These are phyloP conservation scores for Leuciscus waleckii DNA, from an alignment of 2,797 vertebrate genomes.

Conservation along the genomic window DNA sequence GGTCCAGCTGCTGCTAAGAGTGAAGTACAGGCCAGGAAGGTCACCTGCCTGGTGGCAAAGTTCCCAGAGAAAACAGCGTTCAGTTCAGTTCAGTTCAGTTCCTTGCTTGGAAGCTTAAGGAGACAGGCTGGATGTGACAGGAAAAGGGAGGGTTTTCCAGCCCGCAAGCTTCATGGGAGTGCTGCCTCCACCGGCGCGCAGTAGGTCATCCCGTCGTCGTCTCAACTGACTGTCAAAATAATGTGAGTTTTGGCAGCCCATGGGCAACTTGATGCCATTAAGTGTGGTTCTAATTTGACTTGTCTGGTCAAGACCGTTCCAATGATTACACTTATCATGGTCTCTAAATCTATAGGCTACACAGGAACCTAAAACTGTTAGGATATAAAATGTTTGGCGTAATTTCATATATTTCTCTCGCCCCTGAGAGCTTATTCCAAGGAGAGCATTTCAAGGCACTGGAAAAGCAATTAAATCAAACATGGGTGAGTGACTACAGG, in stretches of 20 bases:
- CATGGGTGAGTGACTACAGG: slow-evolving; percentile 77
- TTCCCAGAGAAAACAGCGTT: slow-evolving; percentile 39
- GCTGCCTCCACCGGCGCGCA: slow-evolving; percentile 68
- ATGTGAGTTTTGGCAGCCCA: slow-evolving; percentile 69
- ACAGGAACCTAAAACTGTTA: slow-evolving; percentile 24
- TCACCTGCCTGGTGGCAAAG: slow-evolving; percentile 43
- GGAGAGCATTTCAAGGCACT: slow-evolving; percentile 72
- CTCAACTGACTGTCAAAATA: slow-evolving; percentile 78
- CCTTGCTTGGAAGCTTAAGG: slow-evolving; percentile 48
- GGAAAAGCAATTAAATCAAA: slow-evolving; percentile 84
- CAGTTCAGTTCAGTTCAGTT: slow-evolving; percentile 36
- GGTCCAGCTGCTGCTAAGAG: slow-evolving; percentile 11
- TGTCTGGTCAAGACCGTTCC: slow-evolving; percentile 31
- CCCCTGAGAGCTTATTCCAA: slow-evolving; percentile 66
- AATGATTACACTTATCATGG: slow-evolving; percentile 37
- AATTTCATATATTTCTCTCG: slow-evolving; percentile 51
- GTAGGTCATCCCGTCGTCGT: slow-evolving; percentile 78
- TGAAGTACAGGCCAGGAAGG: slow-evolving; percentile 24
- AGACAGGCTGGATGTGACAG: slow-evolving; percentile 51
- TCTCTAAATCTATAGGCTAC: slow-evolving; percentile 38
- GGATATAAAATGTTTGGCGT: slow-evolving; percentile 42
- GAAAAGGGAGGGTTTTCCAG: slow-evolving; percentile 66
- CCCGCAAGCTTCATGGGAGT: slow-evolving; percentile 73
- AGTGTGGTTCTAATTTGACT: slow-evolving; percentile 34
- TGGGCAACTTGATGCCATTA: slow-evolving; percentile 19